Percentiles rank a stretch among this genome's conserved stretches.
Evolutionary conservation across 2,113 vertebrate genomes (phyloP).

Genomic region (Thalassarche chlororhynchos): DNA sequence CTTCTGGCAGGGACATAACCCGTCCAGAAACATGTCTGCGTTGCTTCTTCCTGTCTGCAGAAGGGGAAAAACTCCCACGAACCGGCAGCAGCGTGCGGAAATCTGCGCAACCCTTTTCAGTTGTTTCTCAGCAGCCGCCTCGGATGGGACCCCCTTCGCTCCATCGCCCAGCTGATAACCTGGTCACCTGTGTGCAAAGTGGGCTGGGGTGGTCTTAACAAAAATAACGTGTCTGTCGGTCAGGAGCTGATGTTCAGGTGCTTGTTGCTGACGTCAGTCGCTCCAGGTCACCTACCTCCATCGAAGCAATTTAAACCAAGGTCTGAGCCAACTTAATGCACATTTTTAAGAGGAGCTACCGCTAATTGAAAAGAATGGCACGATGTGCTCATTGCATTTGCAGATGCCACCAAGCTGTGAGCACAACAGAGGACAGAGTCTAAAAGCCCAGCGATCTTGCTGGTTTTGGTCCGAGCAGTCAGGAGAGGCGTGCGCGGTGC

Average conservation of each 20-base stretch:
- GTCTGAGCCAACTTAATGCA: background rate
- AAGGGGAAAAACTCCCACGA: background rate
- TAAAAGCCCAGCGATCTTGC: background rate
- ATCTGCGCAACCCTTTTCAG: background rate
- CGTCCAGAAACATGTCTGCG: background rate
- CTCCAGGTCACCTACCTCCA: background rate
- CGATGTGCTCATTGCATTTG: background rate
- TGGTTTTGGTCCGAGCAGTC: background rate
- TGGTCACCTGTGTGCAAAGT: background rate
- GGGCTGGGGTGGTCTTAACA: background rate
- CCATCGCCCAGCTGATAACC: background rate
- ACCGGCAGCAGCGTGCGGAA: accelerated
- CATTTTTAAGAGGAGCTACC: background rate
- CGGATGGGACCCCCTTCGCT: accelerated
- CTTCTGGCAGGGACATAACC: background rate
- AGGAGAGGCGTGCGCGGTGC: background rate
- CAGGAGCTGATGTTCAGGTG: background rate
- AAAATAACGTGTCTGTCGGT: accelerated
- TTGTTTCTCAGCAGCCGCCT: background rate
- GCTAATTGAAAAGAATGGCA: background rate
- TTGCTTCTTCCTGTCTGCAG: background rate
- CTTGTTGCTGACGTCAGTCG: background rate
- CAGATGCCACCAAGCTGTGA: background rate
- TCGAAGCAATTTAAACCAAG: background rate
- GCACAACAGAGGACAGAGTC: background rate